phyloP scores from a whole-genome alignment of 2,113 vertebrate genomes.

The Xiphorhynchus elegans region DNA sequence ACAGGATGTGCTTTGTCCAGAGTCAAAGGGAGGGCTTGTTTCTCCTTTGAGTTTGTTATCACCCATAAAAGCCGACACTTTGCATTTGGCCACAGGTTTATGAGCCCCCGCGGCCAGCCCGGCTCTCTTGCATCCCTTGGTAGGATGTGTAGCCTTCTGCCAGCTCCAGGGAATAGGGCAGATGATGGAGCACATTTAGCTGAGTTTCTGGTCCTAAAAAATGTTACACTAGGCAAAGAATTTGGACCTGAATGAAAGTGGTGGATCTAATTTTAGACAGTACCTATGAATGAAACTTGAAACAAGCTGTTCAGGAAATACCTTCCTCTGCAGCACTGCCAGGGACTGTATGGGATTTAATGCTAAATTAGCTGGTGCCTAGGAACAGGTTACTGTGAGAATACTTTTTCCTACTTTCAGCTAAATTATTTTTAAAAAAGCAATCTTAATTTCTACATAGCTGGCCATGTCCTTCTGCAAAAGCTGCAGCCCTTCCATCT shows the following conservation, averaged over 20 bases:
- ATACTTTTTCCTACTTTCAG: conserved; percentile 60
- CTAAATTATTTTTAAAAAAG: not conserved
- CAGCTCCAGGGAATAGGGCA: not conserved
- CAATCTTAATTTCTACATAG: conserved; percentile 1
- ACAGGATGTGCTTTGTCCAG: not conserved
- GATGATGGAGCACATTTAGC: conserved; percentile 58
- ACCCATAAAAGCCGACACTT: conserved; percentile 52
- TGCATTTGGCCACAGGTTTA: conserved; percentile 60
- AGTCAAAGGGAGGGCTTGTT: not conserved
- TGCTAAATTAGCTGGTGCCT: conserved; percentile 68
- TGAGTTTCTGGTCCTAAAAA: conserved; percentile 70
- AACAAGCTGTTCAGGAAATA: conserved; percentile 76
- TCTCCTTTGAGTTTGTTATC: not conserved
- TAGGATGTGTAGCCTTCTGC: conserved; percentile 13
- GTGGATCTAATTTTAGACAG: conserved; percentile 78
- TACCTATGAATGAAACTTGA: conserved; percentile 84
- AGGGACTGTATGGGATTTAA: conserved; percentile 74
- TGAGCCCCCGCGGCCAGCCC: conserved; percentile 7
- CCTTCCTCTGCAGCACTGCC: conserved; percentile 70
- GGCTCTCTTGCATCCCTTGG: conserved; percentile 10
- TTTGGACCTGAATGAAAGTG: conserved; percentile 78
- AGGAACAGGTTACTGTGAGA: conserved; percentile 81
- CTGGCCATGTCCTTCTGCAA: not conserved
- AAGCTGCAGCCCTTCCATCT: not conserved
- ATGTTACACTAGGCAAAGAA: conserved; percentile 72